Evolutionary conservation across 2,888 invertebrate species (phyloP).

Genomic region (Eristalis arbustorum): DNA sequence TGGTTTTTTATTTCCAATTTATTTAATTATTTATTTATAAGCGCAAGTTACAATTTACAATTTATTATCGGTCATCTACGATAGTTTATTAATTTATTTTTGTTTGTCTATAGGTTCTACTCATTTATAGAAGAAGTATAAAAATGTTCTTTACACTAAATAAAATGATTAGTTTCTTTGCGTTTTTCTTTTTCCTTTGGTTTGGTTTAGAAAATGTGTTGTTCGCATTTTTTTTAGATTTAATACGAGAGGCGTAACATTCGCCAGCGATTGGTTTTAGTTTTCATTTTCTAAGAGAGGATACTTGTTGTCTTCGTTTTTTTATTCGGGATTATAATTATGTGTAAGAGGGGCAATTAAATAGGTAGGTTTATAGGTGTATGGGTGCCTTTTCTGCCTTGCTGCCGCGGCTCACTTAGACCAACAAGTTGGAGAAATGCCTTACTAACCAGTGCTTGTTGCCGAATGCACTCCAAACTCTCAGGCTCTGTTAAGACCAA

Average conservation of each 20-base stretch:
- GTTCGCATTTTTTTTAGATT: constrained; percentile 14
- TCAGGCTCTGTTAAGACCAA: too few relatives aligned
- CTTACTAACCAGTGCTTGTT: too few relatives aligned
- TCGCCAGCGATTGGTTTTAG: constrained; percentile 7
- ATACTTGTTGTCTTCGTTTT: not conserved
- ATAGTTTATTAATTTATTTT: constrained; percentile 18
- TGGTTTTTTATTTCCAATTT: constrained; percentile 8
- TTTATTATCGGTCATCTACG: constrained; percentile 49
- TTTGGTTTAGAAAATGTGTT: constrained; percentile 40
- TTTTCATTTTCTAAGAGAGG: constrained; percentile 8
- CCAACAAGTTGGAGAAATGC: too few relatives aligned
- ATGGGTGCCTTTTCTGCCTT: too few relatives aligned
- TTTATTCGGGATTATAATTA: not conserved
- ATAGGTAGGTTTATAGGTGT: too few relatives aligned
- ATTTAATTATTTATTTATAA: constrained; percentile 23
- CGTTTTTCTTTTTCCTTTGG: constrained; percentile 17
- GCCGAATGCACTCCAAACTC: too few relatives aligned
- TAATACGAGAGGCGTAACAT: constrained; percentile 34
- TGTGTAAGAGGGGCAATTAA: too few relatives aligned
- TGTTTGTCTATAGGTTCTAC: constrained; percentile 18
- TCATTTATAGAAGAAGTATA: constrained; percentile 65
- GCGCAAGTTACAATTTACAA: constrained; percentile 62
- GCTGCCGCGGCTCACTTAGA: too few relatives aligned
- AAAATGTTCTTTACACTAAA: constrained; percentile 69
- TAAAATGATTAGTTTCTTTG: constrained; percentile 67